Conservation (phyloP, 2,113 vertebrate species). For the Opisthocomus hoazin region DNA sequence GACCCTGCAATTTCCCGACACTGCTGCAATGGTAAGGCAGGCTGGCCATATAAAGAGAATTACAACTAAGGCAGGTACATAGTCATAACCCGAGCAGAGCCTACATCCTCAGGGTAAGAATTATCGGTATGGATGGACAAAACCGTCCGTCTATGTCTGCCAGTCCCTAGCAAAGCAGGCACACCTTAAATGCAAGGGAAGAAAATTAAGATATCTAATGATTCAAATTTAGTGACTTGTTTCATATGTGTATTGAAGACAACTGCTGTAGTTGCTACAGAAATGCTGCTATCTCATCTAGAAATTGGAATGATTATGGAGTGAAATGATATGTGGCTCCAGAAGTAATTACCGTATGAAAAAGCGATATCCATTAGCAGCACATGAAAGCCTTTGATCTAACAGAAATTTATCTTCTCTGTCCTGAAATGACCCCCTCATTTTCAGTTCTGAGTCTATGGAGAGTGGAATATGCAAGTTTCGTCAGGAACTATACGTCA, state of each 20-base stretch:
- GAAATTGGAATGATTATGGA: background rate
- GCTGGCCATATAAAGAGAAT: background rate
- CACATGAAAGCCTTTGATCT: background rate
- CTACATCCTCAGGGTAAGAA: background rate
- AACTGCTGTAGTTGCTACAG: background rate
- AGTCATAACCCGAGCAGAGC: background rate
- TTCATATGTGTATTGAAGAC: background rate
- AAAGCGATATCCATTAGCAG: slow-evolving; percentile 5
- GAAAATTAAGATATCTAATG: background rate
- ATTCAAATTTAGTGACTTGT: background rate
- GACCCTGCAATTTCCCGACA: background rate
- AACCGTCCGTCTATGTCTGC: background rate
- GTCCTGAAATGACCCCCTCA: background rate
- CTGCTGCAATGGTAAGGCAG: background rate
- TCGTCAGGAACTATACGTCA: background rate
- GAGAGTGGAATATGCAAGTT: background rate
- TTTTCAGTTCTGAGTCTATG: background rate
- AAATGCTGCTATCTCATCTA: background rate
- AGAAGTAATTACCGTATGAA: background rate
- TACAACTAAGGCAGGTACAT: background rate
- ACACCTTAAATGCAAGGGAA: background rate
- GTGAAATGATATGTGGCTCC: background rate
- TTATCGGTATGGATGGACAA: background rate
- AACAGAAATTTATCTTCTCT: background rate
- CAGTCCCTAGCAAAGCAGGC: background rate